Conservation (phyloP, 1,140 invertebrate species). For the Cherax quadricarinatus region DNA sequence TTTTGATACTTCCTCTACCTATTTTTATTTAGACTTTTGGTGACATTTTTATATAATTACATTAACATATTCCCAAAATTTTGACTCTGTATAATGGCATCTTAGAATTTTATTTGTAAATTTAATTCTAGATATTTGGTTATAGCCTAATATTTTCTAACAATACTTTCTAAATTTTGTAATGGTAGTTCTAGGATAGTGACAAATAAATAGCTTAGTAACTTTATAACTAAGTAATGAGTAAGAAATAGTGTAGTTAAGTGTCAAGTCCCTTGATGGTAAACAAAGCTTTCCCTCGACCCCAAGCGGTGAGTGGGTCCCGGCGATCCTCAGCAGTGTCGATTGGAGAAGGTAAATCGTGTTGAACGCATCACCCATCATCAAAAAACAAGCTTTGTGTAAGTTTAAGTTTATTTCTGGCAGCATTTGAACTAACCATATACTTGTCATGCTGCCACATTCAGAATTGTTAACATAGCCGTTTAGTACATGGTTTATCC, state of each 20-base stretch:
- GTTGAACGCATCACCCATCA: conserved; percentile 61
- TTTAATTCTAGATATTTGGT: no score
- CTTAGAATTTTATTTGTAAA: no score
- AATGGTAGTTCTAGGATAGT: no score
- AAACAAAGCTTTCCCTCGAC: conserved; percentile 24
- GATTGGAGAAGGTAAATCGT: conserved; percentile 72
- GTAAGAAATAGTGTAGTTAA: not conserved
- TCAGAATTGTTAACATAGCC: conserved; percentile 65
- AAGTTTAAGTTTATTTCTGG: conserved; percentile 60
- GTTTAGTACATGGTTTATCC: conserved; percentile 38
- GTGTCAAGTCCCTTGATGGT: not conserved
- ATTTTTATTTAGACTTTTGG: no score
- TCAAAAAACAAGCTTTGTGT: conserved; percentile 64
- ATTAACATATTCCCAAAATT: no score
- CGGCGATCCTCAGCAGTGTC: conserved; percentile 66
- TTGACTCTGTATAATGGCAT: no score
- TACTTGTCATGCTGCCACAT: conserved; percentile 41
- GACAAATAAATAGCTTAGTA: no score
- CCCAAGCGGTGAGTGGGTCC: conserved; percentile 66
- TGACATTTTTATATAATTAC: no score
- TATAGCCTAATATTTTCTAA: no score
- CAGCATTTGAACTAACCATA: conserved; percentile 67
- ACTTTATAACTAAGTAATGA: not conserved
- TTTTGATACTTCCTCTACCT: no score
- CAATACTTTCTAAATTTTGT: no score